Evolutionary conservation across 2,888 invertebrate genomes (phyloP).

Genomic region (Lasioglossum villosulum): DNA sequence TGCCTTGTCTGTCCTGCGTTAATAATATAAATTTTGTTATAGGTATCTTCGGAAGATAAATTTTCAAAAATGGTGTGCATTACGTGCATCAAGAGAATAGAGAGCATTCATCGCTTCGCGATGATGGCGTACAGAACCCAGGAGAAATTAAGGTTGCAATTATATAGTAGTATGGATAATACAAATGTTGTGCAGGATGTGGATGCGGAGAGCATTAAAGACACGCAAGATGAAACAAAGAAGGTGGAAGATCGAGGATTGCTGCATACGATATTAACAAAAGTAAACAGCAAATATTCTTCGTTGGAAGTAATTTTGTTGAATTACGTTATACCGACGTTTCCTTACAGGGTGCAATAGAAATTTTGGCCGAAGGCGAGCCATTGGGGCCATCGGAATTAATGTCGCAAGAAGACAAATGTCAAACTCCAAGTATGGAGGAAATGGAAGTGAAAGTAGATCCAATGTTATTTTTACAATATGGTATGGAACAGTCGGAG

Average conservation of each 20-base stretch:
- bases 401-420: conserved; percentile 71
- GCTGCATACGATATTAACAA: conserved; percentile 86
- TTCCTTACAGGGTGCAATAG: conserved; percentile 75
- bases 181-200: conserved; percentile 65
- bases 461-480: conserved; percentile 89
- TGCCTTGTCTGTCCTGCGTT: not conserved
- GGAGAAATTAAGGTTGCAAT: conserved; percentile 85
- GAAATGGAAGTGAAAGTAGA: conserved; percentile 90
- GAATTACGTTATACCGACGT: not conserved
- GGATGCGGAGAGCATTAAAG: conserved; percentile 73
- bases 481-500: conserved; percentile 84
- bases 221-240: conserved; percentile 78
- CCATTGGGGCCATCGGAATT: conserved; percentile 66
- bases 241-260: conserved; percentile 85
- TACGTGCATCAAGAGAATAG: conserved; percentile 88
- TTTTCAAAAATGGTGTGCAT: conserved; percentile 90
- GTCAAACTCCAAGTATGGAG: conserved; percentile 78
- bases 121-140: conserved; percentile 88
- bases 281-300: conserved; percentile 80
- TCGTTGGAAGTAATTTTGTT: not conserved
- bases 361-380: conserved; percentile 76
- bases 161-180: conserved; percentile 62
- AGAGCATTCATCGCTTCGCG: conserved; percentile 89
- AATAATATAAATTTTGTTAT: conserved; percentile 56
- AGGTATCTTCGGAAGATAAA: conserved; percentile 89